Evolutionary conservation across 2,797 vertebrate species (phyloP).

Genomic region (Nyctalus aviator): DNA sequence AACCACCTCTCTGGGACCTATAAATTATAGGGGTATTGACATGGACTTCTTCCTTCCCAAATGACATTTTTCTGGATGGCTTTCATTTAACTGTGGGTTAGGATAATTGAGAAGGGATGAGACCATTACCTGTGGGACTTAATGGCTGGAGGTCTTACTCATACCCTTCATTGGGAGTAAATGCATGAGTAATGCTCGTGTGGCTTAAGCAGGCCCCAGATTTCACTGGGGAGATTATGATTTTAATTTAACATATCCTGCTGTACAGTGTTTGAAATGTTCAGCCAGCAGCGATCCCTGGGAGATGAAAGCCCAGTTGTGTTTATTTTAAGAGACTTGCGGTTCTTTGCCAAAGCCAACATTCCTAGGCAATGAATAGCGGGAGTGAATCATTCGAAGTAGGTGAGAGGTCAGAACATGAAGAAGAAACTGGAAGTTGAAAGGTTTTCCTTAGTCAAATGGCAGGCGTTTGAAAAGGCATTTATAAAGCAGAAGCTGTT

Average conservation of each 20-base stretch:
- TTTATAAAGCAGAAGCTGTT: constrained; percentile 58
- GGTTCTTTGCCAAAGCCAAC: constrained; percentile 88
- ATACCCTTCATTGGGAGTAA: constrained; percentile 76
- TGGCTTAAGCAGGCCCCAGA: constrained; percentile 81
- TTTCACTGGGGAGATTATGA: constrained; percentile 86
- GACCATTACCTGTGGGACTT: constrained; percentile 72
- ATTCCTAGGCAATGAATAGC: constrained; percentile 88
- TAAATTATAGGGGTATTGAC: constrained; percentile 29
- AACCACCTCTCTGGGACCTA: constrained; percentile 34
- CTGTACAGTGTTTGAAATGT: constrained; percentile 89
- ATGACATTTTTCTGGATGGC: constrained; percentile 54
- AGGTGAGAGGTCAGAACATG: constrained; percentile 89
- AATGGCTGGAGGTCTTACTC: constrained; percentile 80
- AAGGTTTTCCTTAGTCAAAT: constrained; percentile 75
- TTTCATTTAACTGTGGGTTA: constrained; percentile 71
- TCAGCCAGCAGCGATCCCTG: constrained; percentile 87
- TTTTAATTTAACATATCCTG: constrained; percentile 91
- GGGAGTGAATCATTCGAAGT: constrained; percentile 87
- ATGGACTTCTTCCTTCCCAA: constrained; percentile 61
- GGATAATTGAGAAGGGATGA: constrained; percentile 63
- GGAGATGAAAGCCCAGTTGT: constrained; percentile 88
- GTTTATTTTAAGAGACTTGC: constrained; percentile 89
- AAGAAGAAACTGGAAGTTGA: constrained; percentile 82
- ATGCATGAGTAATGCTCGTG: constrained; percentile 81
- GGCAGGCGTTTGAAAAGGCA: constrained; percentile 74